These are phyloP conservation scores for Dryomyza anilis DNA, from an alignment of 2,888 invertebrate species.

Conservation along the genomic window DNA sequence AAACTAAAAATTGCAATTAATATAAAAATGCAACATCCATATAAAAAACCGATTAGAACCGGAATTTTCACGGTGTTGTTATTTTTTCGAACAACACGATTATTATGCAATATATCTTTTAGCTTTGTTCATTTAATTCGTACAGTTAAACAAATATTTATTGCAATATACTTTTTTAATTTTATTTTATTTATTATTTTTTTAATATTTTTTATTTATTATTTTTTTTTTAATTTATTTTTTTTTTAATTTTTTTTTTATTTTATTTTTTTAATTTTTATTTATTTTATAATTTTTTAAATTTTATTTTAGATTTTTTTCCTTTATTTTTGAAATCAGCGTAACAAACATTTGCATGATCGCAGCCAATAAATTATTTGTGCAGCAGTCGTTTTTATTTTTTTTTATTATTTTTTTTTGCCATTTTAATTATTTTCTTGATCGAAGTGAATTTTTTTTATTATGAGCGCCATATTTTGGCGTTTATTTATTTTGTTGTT, in stretches of 20 bases:
- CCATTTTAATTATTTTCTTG: not conserved
- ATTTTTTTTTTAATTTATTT: not conserved
- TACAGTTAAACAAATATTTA: too few relatives aligned
- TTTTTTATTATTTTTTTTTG: not conserved
- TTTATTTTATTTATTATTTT: not conserved
- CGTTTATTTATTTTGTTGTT: not conserved
- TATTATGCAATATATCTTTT: too few relatives aligned
- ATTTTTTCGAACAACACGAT: too few relatives aligned
- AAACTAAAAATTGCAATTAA: too few relatives aligned
- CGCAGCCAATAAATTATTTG: too few relatives aligned
- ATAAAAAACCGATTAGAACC: too few relatives aligned
- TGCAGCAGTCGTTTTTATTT: not conserved
- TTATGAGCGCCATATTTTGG: slow-evolving; percentile 2
- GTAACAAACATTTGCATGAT: too few relatives aligned
- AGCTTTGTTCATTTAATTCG: too few relatives aligned
- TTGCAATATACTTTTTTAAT: not conserved
- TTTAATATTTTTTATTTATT: not conserved
- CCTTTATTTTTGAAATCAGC: not conserved
- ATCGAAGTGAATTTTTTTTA: not conserved
- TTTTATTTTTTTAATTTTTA: not conserved
- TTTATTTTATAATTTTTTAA: not conserved
- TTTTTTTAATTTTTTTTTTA: not conserved
- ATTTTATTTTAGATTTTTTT: not conserved
- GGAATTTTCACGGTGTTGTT: too few relatives aligned
- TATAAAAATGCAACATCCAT: too few relatives aligned